Evolutionary conservation across 2,797 vertebrate genomes (phyloP).

Genomic region (Lindbergichthys nudifrons): DNA sequence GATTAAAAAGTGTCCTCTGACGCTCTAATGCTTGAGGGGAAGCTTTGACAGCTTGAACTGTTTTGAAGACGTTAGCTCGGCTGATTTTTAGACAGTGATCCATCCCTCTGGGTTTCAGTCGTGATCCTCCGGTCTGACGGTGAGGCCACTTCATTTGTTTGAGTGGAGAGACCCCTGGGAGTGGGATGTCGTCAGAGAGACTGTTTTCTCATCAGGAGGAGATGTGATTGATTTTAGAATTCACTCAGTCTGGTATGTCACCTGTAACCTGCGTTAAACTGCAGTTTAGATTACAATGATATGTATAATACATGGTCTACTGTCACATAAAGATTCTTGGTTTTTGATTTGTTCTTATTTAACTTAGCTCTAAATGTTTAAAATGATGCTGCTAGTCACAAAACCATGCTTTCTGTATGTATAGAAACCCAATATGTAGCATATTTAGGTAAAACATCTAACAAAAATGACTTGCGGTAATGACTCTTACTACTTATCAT

Average conservation of each 20-base stretch:
- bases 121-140: conserved; percentile 35
- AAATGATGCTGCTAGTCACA: neutral
- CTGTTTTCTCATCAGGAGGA: conserved; percentile 29
- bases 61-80: conserved; percentile 28
- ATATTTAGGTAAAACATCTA: neutral
- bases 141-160: conserved; percentile 54
- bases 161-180: conserved; percentile 38
- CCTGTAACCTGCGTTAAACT: neutral
- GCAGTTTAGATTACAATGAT: neutral
- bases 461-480: too few species aligned
- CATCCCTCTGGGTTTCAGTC: conserved; percentile 20
- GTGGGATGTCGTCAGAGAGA: neutral
- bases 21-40: conserved; percentile 9
- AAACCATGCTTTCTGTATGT: neutral
- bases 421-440: neutral
- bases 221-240: conserved; percentile 1
- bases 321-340: neutral
- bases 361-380: neutral
- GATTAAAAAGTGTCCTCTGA: conserved; percentile 17
- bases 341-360: neutral
- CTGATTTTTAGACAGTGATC: conserved; percentile 30
- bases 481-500: neutral
- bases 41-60: conserved; percentile 29
- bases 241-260: conserved; percentile 15
- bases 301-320: neutral